These are phyloP conservation scores for Sebastes nivosus DNA, from an alignment of 2,797 vertebrate genomes.

Conservation along the genomic window DNA sequence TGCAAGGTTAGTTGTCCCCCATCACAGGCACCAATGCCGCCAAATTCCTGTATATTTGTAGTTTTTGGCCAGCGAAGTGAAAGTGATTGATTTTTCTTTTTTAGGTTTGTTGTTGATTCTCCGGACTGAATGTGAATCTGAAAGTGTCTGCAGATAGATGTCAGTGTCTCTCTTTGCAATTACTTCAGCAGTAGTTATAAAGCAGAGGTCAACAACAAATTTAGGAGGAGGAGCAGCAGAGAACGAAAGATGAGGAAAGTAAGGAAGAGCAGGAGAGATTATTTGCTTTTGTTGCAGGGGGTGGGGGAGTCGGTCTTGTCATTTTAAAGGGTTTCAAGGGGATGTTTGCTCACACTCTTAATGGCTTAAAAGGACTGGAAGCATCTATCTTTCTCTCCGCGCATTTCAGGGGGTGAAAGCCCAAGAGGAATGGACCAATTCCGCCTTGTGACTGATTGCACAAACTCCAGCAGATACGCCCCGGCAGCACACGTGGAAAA, in stretches of 20 bases:
- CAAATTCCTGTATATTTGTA: background rate
- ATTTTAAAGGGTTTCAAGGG: slow-evolving; percentile 70
- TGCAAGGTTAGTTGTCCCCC: no score
- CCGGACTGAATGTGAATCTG: background rate
- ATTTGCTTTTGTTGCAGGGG: slow-evolving; percentile 49
- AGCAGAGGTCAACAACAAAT: slow-evolving; percentile 58
- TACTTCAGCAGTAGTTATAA: slow-evolving; percentile 25
- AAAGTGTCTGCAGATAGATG: slow-evolving; percentile 23
- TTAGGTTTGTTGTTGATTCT: slow-evolving; percentile 8
- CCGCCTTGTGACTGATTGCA: slow-evolving; percentile 52
- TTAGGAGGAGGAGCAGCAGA: slow-evolving; percentile 21
- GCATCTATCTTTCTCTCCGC: slow-evolving; percentile 74
- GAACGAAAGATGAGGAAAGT: slow-evolving; percentile 24
- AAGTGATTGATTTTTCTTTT: background rate
- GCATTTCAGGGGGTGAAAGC: slow-evolving; percentile 32
- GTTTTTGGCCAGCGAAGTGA: slow-evolving; percentile 4
- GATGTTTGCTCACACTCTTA: slow-evolving; percentile 77
- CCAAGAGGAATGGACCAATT: slow-evolving; percentile 46
- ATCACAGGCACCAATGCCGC: background rate
- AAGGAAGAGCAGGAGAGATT: slow-evolving; percentile 27
- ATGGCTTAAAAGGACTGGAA: slow-evolving; percentile 67
- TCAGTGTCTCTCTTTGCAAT: slow-evolving; percentile 2
- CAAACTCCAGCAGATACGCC: slow-evolving; percentile 52
- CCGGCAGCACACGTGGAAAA: slow-evolving; percentile 53
- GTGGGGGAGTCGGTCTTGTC: slow-evolving; percentile 39